Conservation (phyloP, 2,797 vertebrate species). For the Scolopax rusticola region DNA sequence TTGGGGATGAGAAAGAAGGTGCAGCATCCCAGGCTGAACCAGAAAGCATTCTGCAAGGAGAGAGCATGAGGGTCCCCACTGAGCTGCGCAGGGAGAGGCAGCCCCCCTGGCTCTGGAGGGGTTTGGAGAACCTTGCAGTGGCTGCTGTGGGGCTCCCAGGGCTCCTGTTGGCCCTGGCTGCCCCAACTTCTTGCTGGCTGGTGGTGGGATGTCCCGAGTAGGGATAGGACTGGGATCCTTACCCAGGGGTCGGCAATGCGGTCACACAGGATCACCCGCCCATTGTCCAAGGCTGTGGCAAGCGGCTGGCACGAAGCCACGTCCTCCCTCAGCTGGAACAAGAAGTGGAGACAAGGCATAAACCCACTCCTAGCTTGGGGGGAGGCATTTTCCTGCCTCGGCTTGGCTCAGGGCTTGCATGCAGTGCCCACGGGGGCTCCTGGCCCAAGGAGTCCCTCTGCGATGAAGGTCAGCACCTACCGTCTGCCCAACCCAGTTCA, state of each 20-base stretch:
- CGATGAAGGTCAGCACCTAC: constrained; percentile 40
- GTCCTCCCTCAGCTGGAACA: constrained; percentile 73
- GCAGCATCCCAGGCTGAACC: constrained; percentile 94
- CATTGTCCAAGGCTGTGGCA: constrained; percentile 76
- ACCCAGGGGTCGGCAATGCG: constrained; percentile 84
- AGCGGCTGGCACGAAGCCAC: constrained; percentile 82
- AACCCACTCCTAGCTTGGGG: not conserved
- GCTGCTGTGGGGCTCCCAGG: not conserved
- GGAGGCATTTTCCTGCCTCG: not conserved
- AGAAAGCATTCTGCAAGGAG: constrained; percentile 91
- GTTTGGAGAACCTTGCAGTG: rapidly evolving
- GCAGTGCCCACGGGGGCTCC: rapidly evolving
- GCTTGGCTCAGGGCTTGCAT: rapidly evolving
- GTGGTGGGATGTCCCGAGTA: rapidly evolving
- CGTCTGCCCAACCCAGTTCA: constrained; percentile 75
- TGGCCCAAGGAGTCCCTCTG: not conserved
- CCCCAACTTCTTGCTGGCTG: rapidly evolving
- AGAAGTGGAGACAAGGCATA: not conserved
- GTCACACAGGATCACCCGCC: constrained; percentile 80
- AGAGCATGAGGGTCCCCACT: rapidly evolving
- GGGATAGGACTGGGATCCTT: not conserved
- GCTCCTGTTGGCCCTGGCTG: rapidly evolving
- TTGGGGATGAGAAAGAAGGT: constrained; percentile 91
- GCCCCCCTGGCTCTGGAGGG: not conserved
- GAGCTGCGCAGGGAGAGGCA: rapidly evolving